Conservation (phyloP, 2,888 invertebrate genomes). For the Proisotoma minuta region DNA sequence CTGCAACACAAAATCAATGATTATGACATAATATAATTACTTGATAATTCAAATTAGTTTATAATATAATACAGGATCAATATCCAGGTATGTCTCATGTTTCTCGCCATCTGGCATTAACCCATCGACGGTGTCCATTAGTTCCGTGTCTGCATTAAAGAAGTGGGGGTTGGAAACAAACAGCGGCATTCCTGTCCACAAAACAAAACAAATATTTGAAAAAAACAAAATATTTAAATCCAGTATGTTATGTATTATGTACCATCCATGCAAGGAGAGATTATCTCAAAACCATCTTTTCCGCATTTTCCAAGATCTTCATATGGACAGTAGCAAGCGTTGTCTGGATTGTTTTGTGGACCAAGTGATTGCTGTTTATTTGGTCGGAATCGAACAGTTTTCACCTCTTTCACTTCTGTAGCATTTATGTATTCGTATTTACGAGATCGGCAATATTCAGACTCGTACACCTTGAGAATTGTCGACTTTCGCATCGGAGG, state of each 20-base stretch:
- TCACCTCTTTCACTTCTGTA: conserved; percentile 26
- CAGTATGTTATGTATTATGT: neutral
- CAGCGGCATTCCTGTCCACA: conserved; percentile 21
- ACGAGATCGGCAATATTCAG: conserved; percentile 50
- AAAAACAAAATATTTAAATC: neutral
- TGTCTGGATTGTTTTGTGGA: conserved; percentile 34
- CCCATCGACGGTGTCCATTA: conserved; percentile 38
- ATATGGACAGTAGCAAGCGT: conserved; percentile 39
- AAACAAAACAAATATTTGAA: neutral
- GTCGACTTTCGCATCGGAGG: conserved; percentile 48
- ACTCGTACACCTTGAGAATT: conserved; percentile 48
- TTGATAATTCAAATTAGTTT: too few species aligned
- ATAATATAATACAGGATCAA: conserved; percentile 40
- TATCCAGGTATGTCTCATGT: conserved; percentile 38
- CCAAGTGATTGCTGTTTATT: conserved; percentile 25
- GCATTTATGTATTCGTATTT: conserved; percentile 22
- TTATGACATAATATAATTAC: too few species aligned
- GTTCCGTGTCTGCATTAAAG: conserved; percentile 32
- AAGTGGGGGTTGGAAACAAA: conserved; percentile 40
- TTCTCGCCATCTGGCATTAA: conserved; percentile 32
- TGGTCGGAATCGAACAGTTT: conserved; percentile 28
- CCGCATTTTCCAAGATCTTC: conserved; percentile 27
- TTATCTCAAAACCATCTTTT: conserved; percentile 26
- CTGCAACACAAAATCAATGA: conserved; percentile 23
- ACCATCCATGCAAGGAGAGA: conserved; percentile 35